Base-by-base conservation (phyloP, 2,888 invertebrate species). In the Cybosia mesomella region DNA sequence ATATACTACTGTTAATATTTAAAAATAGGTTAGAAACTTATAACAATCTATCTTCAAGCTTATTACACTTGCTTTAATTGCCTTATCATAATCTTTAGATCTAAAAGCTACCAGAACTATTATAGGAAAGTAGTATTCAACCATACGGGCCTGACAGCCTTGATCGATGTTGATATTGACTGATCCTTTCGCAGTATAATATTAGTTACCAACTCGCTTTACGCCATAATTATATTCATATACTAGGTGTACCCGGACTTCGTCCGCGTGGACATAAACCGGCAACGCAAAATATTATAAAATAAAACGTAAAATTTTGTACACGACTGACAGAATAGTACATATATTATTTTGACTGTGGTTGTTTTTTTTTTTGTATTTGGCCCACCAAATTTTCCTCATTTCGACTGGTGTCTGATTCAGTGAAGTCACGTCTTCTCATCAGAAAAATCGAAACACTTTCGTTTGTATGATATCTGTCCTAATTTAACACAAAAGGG, bases 81-180 rank as follows among this genome's bases (percentile, higher is more conserved):
- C n/a, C 18, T 39, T 58, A 63, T 49, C 53, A 64, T 64, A 61
- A 64, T 57, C 36, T 64, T 54, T 54, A 15, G 34, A 21, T n/a
- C 4, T 62, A 49, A 21, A n/a, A 62, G 34, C 62, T 54, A 32
- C 53, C 61, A 60, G n/a, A 53, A 53, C 18, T 61, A 28, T 11
- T 22, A 34, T 34, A 43, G 28, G 7, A 28, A 63, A 63, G 21
- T 32, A 54, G 54, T 8, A 34, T 34, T 54, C 15, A 13, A 54
- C 54, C 22, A 62, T 32, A 28, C 21, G 24, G n/a, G 21, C 5
- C 4, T 39, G 21, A 59, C 62, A 58, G 39, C 2, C 22, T 57
- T 76, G 64, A 75, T 73, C n/a, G 71, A 73, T 73, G 43, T 53
- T 34, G 28, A 63, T 58, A 70, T 71, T 71, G 70, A 69, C 22